A percentile compares a stretch with the other conserved stretches of the same genome.
These are phyloP conservation scores for Atrichornis clamosus DNA, from an alignment of 2,113 vertebrate species.

Conservation along the genomic window DNA sequence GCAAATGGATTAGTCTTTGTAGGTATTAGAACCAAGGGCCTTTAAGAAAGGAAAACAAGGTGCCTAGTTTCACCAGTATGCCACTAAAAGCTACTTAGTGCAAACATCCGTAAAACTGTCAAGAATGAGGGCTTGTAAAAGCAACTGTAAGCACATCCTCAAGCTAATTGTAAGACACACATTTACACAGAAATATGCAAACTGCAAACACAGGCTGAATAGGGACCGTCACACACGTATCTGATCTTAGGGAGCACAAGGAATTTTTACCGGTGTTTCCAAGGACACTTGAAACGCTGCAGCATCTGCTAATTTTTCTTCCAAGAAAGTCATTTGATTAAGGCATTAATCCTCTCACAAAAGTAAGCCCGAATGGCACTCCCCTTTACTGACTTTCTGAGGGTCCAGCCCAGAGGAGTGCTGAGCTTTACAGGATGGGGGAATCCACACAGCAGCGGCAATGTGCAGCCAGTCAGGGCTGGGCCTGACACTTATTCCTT, in stretches of 20 bases:
- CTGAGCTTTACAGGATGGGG: not conserved
- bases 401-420: not conserved
- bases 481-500: not conserved
- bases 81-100: constrained; percentile 75
- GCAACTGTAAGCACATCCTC: constrained; percentile 64
- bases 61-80: constrained; percentile 69
- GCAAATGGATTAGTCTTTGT: constrained; percentile 63
- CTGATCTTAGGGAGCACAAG: not conserved
- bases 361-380: not conserved
- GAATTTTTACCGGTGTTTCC: not conserved
- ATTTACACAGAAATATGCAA: constrained; percentile 55
- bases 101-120: constrained; percentile 77
- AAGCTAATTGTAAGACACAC: constrained; percentile 54
- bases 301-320: constrained; percentile 10
- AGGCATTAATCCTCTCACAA: constrained; percentile 22
- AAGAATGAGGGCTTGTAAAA: constrained; percentile 68
- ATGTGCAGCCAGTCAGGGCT: not conserved
- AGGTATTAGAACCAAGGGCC: constrained; percentile 68
- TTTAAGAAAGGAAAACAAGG: constrained; percentile 71
- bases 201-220: constrained; percentile 42
- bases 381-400: not conserved
- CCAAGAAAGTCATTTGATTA: not conserved
- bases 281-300: not conserved
- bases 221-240: not conserved
- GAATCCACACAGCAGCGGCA: not conserved